Evolutionary conservation across 2,888 invertebrate genomes (phyloP).

Genomic region (Drosophila pseudotalamancana): DNA sequence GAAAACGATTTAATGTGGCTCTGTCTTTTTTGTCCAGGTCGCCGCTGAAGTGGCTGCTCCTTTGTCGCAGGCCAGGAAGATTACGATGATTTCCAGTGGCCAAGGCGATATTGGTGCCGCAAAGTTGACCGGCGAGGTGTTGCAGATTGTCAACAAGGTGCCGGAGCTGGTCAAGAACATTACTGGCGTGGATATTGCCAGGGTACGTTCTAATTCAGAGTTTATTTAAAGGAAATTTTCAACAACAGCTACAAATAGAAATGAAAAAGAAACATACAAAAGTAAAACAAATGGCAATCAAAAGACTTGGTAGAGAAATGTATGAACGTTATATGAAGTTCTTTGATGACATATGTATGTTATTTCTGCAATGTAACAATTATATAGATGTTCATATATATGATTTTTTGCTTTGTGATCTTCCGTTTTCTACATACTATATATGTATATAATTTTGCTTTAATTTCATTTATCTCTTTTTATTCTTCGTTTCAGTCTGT

Average conservation of each 20-base stretch:
- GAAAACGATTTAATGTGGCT: not conserved
- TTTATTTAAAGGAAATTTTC: conserved; percentile 79
- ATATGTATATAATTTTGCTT: conserved; percentile 44
- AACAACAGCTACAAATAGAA: not conserved
- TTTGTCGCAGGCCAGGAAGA: conserved; percentile 95
- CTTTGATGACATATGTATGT: conserved; percentile 44
- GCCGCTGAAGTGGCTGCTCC: conserved; percentile 99
- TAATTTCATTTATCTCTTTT: conserved; percentile 70
- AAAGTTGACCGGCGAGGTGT: conserved; percentile 96
- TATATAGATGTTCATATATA: conserved; percentile 35
- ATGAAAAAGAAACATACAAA: conserved; percentile 21
- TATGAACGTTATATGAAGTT: conserved; percentile 51
- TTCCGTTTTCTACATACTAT: conserved; percentile 27
- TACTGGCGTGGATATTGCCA: conserved; percentile 97
- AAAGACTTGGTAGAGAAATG: conserved; percentile 80
- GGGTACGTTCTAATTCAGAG: conserved; percentile 87
- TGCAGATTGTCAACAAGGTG: conserved; percentile 96
- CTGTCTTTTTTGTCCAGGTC: conserved; percentile 86
- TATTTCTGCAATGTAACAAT: conserved; percentile 32
- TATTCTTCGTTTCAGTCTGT: conserved; percentile 84
- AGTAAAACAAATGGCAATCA: conserved; percentile 77
- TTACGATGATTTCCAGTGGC: conserved; percentile 98
- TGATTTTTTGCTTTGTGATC: conserved; percentile 25
- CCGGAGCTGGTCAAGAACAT: conserved; percentile 95
- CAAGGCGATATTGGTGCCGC: conserved; percentile 96